phyloP scores from a whole-genome alignment of 2,888 invertebrate genomes.

The Crossocerus cetratus region DNA sequence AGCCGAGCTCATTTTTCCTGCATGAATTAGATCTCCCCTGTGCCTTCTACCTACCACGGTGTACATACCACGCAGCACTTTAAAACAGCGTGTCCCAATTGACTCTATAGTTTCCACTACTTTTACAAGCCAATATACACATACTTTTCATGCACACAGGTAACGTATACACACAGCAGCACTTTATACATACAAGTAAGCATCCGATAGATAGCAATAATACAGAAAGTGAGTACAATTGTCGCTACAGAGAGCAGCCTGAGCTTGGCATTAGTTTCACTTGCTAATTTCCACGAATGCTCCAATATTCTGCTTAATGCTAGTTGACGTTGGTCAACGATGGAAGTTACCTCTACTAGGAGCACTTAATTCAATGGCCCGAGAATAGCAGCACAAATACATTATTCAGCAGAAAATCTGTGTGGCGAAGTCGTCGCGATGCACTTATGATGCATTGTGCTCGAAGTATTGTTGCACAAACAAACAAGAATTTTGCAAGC shows the following conservation, averaged over 20 bases:
- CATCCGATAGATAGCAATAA: too few relatives aligned
- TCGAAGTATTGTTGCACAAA: background rate
- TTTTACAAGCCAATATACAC: background rate
- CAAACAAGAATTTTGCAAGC: constrained; percentile 1
- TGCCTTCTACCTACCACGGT: constrained; percentile 25
- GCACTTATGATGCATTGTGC: background rate
- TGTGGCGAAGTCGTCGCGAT: background rate
- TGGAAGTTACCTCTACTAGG: constrained; percentile 9
- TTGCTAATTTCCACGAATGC: background rate
- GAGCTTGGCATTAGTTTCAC: background rate
- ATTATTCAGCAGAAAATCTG: constrained; percentile 20
- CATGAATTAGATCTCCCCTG: constrained; percentile 64
- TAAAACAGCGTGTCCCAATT: constrained; percentile 2
- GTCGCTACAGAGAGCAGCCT: background rate
- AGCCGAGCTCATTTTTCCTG: constrained; percentile 70
- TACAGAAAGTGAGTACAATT: background rate
- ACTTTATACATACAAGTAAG: background rate
- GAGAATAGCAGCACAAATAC: constrained; percentile 31
- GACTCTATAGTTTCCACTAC: background rate
- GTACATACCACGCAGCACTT: constrained; percentile 6
- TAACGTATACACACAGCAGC: background rate
- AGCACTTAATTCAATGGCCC: constrained; percentile 29
- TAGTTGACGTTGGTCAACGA: background rate
- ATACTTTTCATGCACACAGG: background rate
- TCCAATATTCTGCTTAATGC: background rate